These are phyloP conservation scores for Argentina silus DNA, from an alignment of 2,797 vertebrate species.

Conservation along the genomic window DNA sequence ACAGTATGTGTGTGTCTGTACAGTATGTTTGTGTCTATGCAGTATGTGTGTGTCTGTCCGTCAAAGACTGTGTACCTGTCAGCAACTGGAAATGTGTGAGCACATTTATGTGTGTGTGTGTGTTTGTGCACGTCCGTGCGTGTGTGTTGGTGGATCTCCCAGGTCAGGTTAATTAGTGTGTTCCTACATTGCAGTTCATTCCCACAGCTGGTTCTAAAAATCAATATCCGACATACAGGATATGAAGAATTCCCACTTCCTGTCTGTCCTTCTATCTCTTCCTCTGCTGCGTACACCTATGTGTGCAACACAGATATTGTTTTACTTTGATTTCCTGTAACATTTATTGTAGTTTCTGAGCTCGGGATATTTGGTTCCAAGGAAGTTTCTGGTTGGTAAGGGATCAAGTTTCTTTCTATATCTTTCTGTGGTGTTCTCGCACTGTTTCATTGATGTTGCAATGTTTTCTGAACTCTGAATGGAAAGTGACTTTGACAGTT, in stretches of 20 bases:
- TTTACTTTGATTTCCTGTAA: no score
- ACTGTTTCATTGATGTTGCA: no score
- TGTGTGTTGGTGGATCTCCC: not conserved
- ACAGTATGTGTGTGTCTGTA: no score
- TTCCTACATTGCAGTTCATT: not conserved
- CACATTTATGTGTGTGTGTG: not conserved
- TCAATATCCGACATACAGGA: constrained; percentile 54
- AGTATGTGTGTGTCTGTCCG: constrained; percentile 4
- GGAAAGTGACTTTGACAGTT: no score
- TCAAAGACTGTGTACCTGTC: not conserved
- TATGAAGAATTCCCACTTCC: constrained; percentile 60
- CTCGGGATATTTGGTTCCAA: no score
- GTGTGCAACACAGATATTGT: constrained; percentile 27
- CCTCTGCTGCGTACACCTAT: constrained; percentile 22
- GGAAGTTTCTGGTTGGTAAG: no score
- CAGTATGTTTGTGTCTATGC: not conserved
- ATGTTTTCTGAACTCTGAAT: no score
- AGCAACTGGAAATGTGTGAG: not conserved
- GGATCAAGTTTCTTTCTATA: no score
- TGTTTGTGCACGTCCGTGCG: not conserved
- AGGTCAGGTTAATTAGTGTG: not conserved
- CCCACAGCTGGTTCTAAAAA: not conserved
- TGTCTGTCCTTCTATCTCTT: constrained; percentile 40
- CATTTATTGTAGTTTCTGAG: no score
- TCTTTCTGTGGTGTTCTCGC: no score